Percentiles rank a stretch among this genome's conserved stretches.
phyloP scores from a whole-genome alignment of 2,113 vertebrate species.

The Carassius carassius region DNA sequence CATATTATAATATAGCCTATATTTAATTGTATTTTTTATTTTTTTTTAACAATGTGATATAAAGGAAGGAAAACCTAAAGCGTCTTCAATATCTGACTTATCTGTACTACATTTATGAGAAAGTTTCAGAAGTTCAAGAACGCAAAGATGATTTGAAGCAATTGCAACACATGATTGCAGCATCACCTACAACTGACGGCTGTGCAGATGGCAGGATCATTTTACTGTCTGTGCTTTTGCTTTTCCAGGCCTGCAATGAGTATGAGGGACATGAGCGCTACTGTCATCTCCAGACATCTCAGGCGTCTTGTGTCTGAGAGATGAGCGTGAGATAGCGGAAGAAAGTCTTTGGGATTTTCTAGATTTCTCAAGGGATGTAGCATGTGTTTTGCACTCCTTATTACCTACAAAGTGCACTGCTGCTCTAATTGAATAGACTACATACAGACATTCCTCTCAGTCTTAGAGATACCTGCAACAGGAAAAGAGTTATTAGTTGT shows the following conservation, averaged over 20 bases:
- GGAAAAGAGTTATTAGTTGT: neutral
- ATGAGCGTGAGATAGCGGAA: neutral
- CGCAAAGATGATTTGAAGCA: constrained; percentile 30
- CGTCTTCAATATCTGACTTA: neutral
- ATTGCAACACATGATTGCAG: constrained; percentile 23
- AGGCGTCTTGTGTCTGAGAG: constrained; percentile 9
- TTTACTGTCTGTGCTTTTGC: constrained; percentile 35
- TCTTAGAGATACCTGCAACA: neutral
- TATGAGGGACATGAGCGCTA: constrained; percentile 33
- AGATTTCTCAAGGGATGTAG: constrained; percentile 1
- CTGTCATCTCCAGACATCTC: constrained; percentile 42
- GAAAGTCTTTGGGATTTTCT: neutral
- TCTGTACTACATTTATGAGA: neutral
- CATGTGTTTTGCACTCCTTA: constrained; percentile 16
- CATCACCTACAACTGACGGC: constrained; percentile 24
- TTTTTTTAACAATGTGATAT: neutral
- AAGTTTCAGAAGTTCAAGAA: neutral
- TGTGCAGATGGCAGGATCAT: constrained; percentile 34
- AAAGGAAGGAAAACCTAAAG: neutral
- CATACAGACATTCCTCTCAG: neutral
- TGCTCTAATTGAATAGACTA: neutral
- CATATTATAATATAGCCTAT: neutral
- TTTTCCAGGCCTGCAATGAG: constrained; percentile 14
- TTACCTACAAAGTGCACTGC: neutral
- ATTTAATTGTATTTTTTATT: no score